Percentiles rank a stretch among this genome's conserved stretches.
These are phyloP conservation scores for Sipha maydis DNA, from an alignment of 2,888 invertebrate genomes.

Conservation along the genomic window DNA sequence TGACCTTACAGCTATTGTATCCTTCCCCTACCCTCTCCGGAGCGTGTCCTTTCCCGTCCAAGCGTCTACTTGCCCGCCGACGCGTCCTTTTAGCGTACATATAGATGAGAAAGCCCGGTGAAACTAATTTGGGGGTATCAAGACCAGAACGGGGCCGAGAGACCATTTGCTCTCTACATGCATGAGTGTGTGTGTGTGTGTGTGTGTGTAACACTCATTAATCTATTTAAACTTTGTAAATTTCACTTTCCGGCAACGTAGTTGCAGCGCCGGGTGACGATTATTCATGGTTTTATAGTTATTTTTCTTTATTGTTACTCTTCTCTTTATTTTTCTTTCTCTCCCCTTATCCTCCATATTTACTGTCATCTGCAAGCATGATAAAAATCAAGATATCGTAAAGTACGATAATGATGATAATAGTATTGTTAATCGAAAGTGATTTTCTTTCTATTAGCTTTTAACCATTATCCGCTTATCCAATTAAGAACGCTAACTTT, in stretches of 20 bases:
- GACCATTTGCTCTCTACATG: neutral
- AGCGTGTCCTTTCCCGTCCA: neutral
- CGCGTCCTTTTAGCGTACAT: neutral
- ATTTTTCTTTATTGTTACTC: neutral
- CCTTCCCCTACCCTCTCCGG: neutral
- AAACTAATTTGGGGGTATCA: constrained; percentile 58
- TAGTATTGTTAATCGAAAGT: neutral
- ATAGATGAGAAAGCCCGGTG: neutral
- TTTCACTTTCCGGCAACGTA: constrained; percentile 31
- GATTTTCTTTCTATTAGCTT: neutral
- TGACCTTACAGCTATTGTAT: constrained; percentile 33
- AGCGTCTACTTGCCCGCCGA: neutral
- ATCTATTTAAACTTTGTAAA: constrained; percentile 55
- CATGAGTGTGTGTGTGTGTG: neutral
- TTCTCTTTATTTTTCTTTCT: neutral
- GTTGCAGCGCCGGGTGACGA: constrained; percentile 23
- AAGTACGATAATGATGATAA: neutral
- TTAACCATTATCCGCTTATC: neutral
- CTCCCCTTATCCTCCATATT: too few species aligned
- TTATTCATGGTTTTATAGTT: constrained; percentile 29
- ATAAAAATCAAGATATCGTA: neutral
- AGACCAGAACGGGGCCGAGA: constrained; percentile 25
- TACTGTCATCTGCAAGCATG: too few species aligned
- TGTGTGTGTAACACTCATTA: constrained; percentile 37
- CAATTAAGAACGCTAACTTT: constrained; percentile 10